These are phyloP conservation scores for Campylorhamphus procurvoides DNA, from an alignment of 2,113 vertebrate genomes.

Conservation along the genomic window DNA sequence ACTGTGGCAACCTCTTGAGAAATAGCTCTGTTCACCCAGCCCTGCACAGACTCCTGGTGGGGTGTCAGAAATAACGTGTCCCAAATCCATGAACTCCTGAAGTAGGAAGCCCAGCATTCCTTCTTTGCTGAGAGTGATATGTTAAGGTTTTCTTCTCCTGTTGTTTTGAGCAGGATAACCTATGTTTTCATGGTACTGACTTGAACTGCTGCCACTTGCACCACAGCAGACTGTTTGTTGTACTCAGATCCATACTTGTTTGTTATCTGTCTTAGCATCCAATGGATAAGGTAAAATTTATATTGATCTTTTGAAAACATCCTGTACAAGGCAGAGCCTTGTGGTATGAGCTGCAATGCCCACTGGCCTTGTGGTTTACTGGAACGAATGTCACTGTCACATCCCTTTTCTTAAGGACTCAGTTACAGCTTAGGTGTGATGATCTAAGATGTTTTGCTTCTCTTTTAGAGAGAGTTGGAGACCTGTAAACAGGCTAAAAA, in stretches of 20 bases:
- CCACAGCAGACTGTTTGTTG: background rate
- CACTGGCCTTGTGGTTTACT: background rate
- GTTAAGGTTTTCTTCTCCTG: background rate
- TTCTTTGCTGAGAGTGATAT: background rate
- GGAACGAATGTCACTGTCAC: background rate
- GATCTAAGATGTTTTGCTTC: background rate
- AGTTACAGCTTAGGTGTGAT: background rate
- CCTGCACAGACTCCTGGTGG: background rate
- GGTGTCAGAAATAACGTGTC: background rate
- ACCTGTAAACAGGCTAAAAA: background rate
- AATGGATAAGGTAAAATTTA: background rate
- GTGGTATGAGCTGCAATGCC: background rate
- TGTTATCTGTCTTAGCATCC: background rate
- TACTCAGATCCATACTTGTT: background rate
- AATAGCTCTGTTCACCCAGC: background rate
- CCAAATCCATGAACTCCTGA: background rate
- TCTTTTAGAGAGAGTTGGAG: background rate
- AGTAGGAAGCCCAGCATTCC: background rate
- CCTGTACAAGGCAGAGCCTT: background rate
- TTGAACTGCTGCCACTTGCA: background rate
- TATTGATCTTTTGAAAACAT: background rate
- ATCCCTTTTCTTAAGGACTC: background rate
- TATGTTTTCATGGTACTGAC: background rate
- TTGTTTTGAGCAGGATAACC: background rate
- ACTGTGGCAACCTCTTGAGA: background rate